Evolutionary conservation across 2,113 vertebrate species (phyloP).

Genomic region (Cacatua alba): DNA sequence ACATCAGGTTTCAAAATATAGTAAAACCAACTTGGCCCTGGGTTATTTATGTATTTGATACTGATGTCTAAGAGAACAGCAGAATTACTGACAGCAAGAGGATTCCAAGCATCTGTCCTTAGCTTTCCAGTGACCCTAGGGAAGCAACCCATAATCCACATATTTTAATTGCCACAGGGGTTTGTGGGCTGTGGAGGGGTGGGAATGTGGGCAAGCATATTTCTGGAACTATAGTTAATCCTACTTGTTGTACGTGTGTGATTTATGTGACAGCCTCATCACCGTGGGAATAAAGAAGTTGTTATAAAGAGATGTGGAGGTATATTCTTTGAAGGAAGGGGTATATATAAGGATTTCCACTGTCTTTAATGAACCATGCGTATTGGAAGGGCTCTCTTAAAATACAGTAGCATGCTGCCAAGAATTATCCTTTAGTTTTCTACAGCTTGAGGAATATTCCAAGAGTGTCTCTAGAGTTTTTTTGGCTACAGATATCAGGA

Average conservation of each 20-base stretch:
- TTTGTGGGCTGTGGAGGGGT: constrained; percentile 40
- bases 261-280: not conserved
- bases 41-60: constrained; percentile 12
- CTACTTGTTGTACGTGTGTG: not conserved
- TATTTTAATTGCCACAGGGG: constrained; percentile 50
- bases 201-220: constrained; percentile 29
- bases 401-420: not conserved
- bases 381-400: not conserved
- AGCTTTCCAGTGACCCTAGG: constrained; percentile 33
- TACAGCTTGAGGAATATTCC: not conserved
- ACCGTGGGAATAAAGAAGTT: not conserved
- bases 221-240: constrained; percentile 51
- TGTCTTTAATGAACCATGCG: not conserved
- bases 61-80: not conserved
- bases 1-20: constrained; percentile 43
- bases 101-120: constrained; percentile 41
- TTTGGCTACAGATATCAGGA: not conserved
- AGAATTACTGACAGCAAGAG: constrained; percentile 13
- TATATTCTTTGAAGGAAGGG: not conserved
- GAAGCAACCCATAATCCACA: constrained; percentile 20
- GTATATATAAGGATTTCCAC: not conserved
- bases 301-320: not conserved
- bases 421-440: not conserved
- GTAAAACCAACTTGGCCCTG: not conserved
- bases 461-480: not conserved